These are phyloP conservation scores for Polyodon spathula DNA, from an alignment of 2,113 vertebrate species.

Conservation along the genomic window DNA sequence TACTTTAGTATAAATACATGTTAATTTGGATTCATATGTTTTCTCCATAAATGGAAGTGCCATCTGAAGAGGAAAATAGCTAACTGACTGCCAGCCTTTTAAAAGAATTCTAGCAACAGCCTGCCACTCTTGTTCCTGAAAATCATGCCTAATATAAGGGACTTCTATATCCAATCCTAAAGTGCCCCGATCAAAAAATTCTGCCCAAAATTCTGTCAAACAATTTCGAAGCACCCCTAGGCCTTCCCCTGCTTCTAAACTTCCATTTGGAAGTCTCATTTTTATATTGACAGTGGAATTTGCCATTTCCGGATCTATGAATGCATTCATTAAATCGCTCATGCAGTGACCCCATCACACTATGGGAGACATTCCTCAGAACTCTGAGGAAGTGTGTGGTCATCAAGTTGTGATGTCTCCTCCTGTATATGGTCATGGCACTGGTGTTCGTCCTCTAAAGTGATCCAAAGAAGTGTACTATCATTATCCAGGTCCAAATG, in stretches of 20 bases:
- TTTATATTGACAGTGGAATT: conserved; percentile 11
- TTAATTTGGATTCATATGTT: too few species aligned
- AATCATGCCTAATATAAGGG: conserved; percentile 17
- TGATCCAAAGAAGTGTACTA: too few species aligned
- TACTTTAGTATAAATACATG: too few species aligned
- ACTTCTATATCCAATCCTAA: conserved; percentile 16
- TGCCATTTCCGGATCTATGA: conserved; percentile 13
- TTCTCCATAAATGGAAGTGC: conserved; percentile 20
- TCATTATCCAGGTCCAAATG: too few species aligned
- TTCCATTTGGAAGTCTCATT: conserved; percentile 21
- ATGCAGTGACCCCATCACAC: conserved; percentile 11
- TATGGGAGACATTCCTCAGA: too few species aligned
- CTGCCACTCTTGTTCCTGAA: conserved; percentile 17
- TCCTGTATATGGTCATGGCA: too few species aligned
- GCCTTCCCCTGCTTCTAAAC: conserved; percentile 14
- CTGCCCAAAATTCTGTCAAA: conserved; percentile 22
- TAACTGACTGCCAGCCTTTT: conserved; percentile 13
- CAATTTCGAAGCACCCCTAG: conserved; percentile 19
- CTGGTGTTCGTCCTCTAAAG: too few species aligned
- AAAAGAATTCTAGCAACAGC: conserved; percentile 18
- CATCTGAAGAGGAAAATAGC: conserved; percentile 22
- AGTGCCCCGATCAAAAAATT: conserved; percentile 17
- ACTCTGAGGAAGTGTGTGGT: too few species aligned
- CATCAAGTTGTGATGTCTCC: too few species aligned
- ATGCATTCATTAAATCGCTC: conserved; percentile 11